Percentiles rank a stretch among this genome's conserved stretches.
Conservation (phyloP, 2,888 invertebrate species). For the Barypeithes pellucidus region DNA sequence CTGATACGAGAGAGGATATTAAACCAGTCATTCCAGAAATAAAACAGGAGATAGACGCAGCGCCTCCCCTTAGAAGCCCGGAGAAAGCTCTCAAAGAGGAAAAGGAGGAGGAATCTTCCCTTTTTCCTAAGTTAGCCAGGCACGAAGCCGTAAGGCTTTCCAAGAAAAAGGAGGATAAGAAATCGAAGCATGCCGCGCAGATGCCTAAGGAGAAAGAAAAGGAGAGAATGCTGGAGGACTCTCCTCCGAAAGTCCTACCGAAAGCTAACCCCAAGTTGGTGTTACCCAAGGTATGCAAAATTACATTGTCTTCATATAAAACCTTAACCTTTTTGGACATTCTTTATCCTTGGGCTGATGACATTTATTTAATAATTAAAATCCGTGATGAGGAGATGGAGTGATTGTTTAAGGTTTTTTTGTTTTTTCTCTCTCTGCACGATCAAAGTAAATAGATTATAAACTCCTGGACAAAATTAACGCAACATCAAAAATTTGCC, state of each 20-base stretch:
- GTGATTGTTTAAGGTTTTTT: too few relatives aligned
- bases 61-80: slow-evolving; percentile 8
- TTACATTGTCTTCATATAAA: too few relatives aligned
- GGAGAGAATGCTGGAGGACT: slow-evolving; percentile 20
- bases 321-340: too few relatives aligned
- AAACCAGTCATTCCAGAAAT: slow-evolving; percentile 29
- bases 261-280: slow-evolving; percentile 24
- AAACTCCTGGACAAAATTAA: too few relatives aligned
- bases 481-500: too few relatives aligned
- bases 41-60: slow-evolving; percentile 41
- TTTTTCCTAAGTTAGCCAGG: slow-evolving; percentile 34
- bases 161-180: slow-evolving; percentile 52
- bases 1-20: slow-evolving; percentile 40
- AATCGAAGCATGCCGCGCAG: slow-evolving; percentile 41
- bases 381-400: too few relatives aligned
- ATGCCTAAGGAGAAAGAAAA: slow-evolving; percentile 32
- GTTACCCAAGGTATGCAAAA: slow-evolving; percentile 7
- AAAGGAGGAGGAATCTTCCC: slow-evolving; percentile 40
- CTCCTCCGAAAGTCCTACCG: slow-evolving; percentile 6
- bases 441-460: too few relatives aligned
- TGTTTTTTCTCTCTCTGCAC: too few relatives aligned
- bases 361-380: too few relatives aligned
- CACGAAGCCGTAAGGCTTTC: slow-evolving; percentile 32
- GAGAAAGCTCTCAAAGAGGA: slow-evolving; percentile 54
- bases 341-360: too few relatives aligned